Evolutionary conservation across 2,888 invertebrate genomes (phyloP).

Genomic region (Terebella lapidaria): DNA sequence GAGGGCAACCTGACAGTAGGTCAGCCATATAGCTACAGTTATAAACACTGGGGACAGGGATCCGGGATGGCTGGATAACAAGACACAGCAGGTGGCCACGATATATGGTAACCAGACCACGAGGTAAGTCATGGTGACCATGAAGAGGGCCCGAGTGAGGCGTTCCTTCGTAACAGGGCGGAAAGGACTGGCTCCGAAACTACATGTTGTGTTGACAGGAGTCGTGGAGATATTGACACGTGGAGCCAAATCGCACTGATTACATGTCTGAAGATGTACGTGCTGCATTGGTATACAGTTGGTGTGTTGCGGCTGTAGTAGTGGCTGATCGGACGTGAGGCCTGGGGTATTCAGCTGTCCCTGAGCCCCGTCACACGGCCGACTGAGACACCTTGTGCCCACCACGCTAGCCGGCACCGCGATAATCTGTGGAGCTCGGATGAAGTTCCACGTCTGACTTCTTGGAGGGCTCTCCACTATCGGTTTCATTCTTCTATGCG

Average conservation of each 20-base stretch:
- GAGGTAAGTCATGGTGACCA: slow-evolving; percentile 32
- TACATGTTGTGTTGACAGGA: neutral
- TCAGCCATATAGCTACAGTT: slow-evolving; percentile 35
- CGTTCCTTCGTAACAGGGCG: slow-evolving; percentile 32
- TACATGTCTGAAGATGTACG: neutral
- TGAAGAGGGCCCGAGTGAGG: slow-evolving; percentile 36
- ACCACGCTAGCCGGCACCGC: neutral
- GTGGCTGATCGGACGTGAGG: neutral
- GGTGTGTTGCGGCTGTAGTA: neutral
- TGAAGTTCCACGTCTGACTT: slow-evolving; percentile 44
- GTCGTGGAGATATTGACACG: too few species aligned
- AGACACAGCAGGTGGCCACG: slow-evolving; percentile 32
- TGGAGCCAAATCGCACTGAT: too few species aligned
- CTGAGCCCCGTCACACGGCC: neutral
- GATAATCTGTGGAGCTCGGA: neutral
- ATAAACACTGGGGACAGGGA: slow-evolving; percentile 26
- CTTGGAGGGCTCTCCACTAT: slow-evolving; percentile 34
- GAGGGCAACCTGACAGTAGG: slow-evolving; percentile 36
- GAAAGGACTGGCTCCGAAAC: neutral
- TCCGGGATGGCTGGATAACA: slow-evolving; percentile 28
- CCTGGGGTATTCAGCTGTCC: neutral
- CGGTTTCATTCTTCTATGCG: slow-evolving; percentile 42
- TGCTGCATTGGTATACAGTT: neutral
- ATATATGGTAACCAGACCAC: slow-evolving; percentile 38
- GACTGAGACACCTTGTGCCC: neutral